Base-by-base conservation (phyloP, 2,113 vertebrate genomes). In the Indri indri region DNA sequence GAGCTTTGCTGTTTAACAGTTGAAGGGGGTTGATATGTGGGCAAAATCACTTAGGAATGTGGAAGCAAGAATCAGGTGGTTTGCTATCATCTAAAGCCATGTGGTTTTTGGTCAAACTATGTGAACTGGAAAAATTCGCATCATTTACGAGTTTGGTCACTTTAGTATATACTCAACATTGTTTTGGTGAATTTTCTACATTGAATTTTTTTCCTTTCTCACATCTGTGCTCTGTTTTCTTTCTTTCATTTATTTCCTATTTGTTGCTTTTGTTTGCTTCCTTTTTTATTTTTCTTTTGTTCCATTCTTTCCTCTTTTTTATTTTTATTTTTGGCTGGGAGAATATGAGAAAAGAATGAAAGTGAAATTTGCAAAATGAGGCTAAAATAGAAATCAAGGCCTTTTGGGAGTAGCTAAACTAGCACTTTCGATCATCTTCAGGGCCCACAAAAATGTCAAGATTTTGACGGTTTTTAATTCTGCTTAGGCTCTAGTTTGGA, bases 71-170 rank as follows among this genome's bases (percentile, higher is more conserved):
- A 93, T 95, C 61, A 52, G 89, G 94, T 96, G 93, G 50, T 94
- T 97, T 97, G 85, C 54, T 97, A 63, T 89, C 66, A 96, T 77
- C 88, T 90, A 63, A 95, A 98, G 94, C 95, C 96, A 86, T 97
- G 86, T 88, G 92, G 86, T 88, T 96, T 95, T 97, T 94, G 92
- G 73, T 97, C 96, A 93, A 89, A 95, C 74, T 65, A 0, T 93
- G 74, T 96, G 97, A 98, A 98, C 98, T 98, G 98, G 98, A 97
- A 98, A 97, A 94, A 93, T 52, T 68, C 68, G 92, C 57, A 30
- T 97, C n/a, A 25, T 85, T 95, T 92, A 40, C 70, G 94, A 88
- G 90, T 95, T 90, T 97, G 81, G 83, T 96, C 92, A 65, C 54
- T 93, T 83, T 87, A 96, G 94, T 91, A 95, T 94, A 95, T 86